Evolutionary conservation across 1,140 invertebrate genomes (phyloP).

Genomic region (Heliconius congener): DNA sequence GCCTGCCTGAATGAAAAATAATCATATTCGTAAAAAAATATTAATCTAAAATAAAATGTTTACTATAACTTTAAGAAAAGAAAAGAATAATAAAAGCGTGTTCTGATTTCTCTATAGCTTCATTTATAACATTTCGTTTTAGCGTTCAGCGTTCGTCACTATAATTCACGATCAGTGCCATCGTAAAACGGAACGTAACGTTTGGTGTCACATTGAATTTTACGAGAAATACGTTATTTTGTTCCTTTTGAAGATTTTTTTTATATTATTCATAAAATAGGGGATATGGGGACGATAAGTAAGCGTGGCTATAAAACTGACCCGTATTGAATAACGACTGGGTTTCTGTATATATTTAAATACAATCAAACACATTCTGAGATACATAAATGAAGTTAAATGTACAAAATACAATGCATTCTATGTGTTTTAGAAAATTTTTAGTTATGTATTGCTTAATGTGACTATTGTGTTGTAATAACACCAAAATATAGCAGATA

Average conservation of each 20-base stretch:
- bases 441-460: no score
- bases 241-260: constrained; percentile 39
- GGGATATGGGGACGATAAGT: constrained; percentile 14
- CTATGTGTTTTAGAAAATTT: no score
- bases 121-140: constrained; percentile 9
- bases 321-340: not conserved
- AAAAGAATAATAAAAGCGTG: not conserved
- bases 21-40: no score
- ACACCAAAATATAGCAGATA: no score
- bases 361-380: not conserved
- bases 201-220: constrained; percentile 70
- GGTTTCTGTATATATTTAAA: constrained; percentile 1
- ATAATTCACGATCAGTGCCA: constrained; percentile 34
- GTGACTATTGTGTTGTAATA: no score
- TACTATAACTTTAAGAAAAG: no score
- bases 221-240: constrained; percentile 56
- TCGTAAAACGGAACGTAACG: constrained; percentile 64
- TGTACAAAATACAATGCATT: no score
- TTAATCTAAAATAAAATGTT: no score
- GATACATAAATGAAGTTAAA: not conserved
- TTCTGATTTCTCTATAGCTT: not conserved
- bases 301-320: constrained; percentile 10
- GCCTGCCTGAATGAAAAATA: no score
- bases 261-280: constrained; percentile 19
- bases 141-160: constrained; percentile 8